A percentile compares a stretch with the other conserved stretches of the same genome.
These are phyloP conservation scores for Muscicapa comitata DNA, from an alignment of 2,797 vertebrate genomes.

Conservation along the genomic window DNA sequence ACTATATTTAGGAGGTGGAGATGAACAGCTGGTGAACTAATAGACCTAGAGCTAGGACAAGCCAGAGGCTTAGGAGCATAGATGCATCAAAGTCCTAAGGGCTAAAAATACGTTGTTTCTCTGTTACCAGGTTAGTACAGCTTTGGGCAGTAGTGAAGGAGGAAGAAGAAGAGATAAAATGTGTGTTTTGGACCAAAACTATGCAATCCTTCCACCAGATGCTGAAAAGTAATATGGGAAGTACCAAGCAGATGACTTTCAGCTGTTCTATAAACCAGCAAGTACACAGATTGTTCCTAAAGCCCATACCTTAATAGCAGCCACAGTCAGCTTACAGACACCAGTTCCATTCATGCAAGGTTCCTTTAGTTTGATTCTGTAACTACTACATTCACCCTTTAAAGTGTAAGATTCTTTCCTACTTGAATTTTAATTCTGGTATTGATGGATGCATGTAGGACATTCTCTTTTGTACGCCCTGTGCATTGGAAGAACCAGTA, in stretches of 20 bases:
- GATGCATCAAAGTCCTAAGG: background rate
- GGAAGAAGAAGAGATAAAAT: background rate
- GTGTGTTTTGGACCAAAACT: background rate
- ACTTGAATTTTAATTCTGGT: background rate
- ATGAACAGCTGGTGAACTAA: background rate
- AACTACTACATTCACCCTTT: background rate
- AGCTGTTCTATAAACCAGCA: background rate
- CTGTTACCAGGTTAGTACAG: background rate
- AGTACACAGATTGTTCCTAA: background rate
- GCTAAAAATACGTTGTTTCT: background rate
- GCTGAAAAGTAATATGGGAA: background rate
- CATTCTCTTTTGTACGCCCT: background rate
- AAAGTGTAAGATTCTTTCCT: background rate
- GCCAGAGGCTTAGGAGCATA: background rate
- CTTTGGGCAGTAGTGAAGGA: background rate
- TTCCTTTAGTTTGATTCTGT: background rate
- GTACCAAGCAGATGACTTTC: background rate
- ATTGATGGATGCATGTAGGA: background rate
- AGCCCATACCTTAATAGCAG: background rate
- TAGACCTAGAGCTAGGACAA: background rate
- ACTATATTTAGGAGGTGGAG: background rate
- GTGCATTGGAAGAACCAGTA: background rate
- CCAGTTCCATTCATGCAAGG: background rate
- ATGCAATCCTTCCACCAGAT: background rate
- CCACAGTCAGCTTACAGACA: background rate